Percentiles rank a stretch among this genome's conserved stretches.
Evolutionary conservation across 2,113 vertebrate genomes (phyloP).

Genomic region (Syngnathus scovelli): DNA sequence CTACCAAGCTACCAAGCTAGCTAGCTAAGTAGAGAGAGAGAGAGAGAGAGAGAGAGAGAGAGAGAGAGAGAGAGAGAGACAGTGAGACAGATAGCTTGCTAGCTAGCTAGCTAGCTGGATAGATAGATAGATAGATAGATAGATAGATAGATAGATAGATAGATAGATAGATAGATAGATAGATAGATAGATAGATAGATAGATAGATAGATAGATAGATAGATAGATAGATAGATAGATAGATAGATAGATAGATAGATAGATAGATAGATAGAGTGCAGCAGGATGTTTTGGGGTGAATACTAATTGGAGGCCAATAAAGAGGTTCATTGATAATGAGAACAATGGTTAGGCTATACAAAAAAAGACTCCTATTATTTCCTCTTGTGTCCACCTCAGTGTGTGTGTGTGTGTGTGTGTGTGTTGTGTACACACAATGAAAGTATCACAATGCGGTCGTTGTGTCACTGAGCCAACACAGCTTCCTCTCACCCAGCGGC

Average conservation of each 20-base stretch:
- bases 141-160: neutral
- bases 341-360: constrained; percentile 62
- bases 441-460: constrained; percentile 55
- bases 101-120: no score
- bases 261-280: constrained; percentile 12
- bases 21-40: no score
- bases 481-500: constrained; percentile 48
- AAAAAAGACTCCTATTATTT: constrained; percentile 68
- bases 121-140: neutral
- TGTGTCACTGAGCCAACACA: constrained; percentile 49
- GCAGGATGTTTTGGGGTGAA: constrained; percentile 53
- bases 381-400: constrained; percentile 51
- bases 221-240: neutral
- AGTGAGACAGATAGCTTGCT: neutral
- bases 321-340: constrained; percentile 66
- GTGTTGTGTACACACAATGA: neutral
- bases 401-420: neutral
- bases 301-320: constrained; percentile 66
- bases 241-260: constrained; percentile 20
- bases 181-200: neutral
- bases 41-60: no score
- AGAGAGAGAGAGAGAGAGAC: no score
- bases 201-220: neutral
- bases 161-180: neutral
- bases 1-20: no score